phyloP scores from a whole-genome alignment of 2,113 vertebrate genomes.

The Leiothrix lutea region DNA sequence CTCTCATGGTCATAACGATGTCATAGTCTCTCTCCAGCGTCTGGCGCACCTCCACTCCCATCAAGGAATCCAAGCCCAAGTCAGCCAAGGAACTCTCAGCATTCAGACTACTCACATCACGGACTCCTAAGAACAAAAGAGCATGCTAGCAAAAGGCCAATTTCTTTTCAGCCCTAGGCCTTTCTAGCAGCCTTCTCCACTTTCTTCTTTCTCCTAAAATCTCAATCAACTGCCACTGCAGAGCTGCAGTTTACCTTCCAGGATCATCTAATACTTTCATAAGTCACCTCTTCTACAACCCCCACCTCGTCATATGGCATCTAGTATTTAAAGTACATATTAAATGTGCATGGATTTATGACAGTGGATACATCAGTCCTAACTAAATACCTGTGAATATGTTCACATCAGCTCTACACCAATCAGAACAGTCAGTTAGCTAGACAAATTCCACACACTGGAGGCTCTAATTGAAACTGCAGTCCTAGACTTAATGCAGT shows the following conservation, averaged over 20 bases:
- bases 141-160: not conserved
- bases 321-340: not conserved
- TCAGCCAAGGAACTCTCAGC: slow-evolving; percentile 86
- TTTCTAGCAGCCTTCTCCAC: not conserved
- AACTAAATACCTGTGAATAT: not conserved
- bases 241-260: not conserved
- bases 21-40: slow-evolving; percentile 89
- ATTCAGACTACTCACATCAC: slow-evolving; percentile 82
- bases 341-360: not conserved
- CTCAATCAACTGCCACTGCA: not conserved
- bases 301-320: not conserved
- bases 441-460: not conserved
- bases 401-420: not conserved
- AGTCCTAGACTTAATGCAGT: not conserved
- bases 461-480: not conserved
- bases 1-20: slow-evolving; percentile 88
- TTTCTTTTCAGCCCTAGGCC: not conserved
- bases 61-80: slow-evolving; percentile 93
- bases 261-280: not conserved
- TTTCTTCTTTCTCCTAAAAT: not conserved
- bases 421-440: not conserved
- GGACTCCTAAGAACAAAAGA: slow-evolving; percentile 78
- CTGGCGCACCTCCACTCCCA: slow-evolving; percentile 97
- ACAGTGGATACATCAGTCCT: not conserved
- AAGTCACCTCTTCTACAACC: not conserved